A percentile compares a stretch with the other conserved stretches of the same genome.
Conservation (phyloP, 2,113 vertebrate genomes). For the Columba livia region DNA sequence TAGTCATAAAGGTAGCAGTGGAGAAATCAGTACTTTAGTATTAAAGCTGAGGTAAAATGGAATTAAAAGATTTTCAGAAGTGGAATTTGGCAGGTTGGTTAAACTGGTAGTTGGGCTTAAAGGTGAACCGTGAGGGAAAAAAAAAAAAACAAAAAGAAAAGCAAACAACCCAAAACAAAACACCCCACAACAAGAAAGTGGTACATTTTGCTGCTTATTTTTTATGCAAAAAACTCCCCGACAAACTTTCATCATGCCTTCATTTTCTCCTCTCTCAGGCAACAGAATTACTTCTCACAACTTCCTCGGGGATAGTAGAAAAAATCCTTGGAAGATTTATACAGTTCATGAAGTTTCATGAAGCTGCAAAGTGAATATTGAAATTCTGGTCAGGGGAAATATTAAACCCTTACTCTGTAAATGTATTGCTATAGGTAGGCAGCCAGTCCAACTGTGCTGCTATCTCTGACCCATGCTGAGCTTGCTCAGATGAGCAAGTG, state of each 20-base stretch:
- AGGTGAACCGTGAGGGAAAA: background rate
- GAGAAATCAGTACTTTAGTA: background rate
- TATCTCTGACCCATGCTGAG: background rate
- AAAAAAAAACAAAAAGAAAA: background rate
- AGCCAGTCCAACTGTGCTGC: background rate
- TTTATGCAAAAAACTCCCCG: rapidly evolving
- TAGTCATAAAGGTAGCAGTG: background rate
- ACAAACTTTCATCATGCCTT: background rate
- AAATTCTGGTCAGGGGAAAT: conserved; percentile 17
- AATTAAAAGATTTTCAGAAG: conserved; percentile 9
- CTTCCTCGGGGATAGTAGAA: background rate
- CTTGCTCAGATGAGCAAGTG: background rate
- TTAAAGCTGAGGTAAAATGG: background rate
- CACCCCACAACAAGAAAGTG: background rate
- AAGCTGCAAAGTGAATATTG: background rate
- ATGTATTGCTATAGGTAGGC: background rate
- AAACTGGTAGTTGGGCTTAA: conserved; percentile 33
- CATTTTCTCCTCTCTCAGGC: background rate
- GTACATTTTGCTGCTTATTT: background rate
- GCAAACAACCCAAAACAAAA: too few species aligned
- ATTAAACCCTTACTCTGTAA: conserved; percentile 1
- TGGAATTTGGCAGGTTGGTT: background rate
- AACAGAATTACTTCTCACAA: background rate
- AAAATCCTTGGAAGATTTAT: background rate
- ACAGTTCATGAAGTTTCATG: background rate